These are phyloP conservation scores for Heliopora coerulea DNA, from an alignment of 92 coral and sea anemone species.

Conservation along the genomic window DNA sequence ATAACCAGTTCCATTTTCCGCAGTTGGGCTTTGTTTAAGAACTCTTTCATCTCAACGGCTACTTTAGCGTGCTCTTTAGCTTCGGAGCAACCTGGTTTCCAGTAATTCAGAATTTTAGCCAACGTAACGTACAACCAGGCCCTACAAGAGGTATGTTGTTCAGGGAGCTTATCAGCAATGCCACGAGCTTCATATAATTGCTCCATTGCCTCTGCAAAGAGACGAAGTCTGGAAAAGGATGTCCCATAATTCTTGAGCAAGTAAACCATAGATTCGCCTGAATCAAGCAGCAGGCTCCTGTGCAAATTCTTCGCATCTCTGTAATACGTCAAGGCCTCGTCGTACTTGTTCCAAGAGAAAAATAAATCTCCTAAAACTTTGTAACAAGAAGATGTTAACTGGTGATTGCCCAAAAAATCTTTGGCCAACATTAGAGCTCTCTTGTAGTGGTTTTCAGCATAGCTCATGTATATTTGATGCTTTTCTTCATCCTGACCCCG, in stretches of 20 bases:
- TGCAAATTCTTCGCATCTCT: neutral
- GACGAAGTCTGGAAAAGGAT: neutral
- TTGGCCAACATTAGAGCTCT: slow-evolving; percentile 1
- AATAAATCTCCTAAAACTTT: slow-evolving; percentile 16
- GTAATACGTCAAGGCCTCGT: slow-evolving; percentile 1
- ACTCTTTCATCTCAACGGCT: too few relatives aligned
- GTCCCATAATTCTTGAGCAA: slow-evolving; percentile 20
- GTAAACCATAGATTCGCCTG: neutral
- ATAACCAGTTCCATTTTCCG: too few relatives aligned
- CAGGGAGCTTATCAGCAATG: slow-evolving; percentile 16
- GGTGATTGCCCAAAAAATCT: slow-evolving; percentile 15
- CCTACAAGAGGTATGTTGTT: too few relatives aligned
- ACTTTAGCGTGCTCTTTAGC: too few relatives aligned
- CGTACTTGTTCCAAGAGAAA: neutral
- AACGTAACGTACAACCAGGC: too few relatives aligned
- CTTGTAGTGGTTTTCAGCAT: neutral
- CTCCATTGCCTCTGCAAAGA: slow-evolving; percentile 10
- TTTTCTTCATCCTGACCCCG: neutral
- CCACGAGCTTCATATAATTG: slow-evolving; percentile 3
- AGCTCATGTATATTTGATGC: neutral
- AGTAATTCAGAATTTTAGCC: too few relatives aligned
- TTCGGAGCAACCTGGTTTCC: too few relatives aligned
- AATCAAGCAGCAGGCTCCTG: slow-evolving; percentile 6
- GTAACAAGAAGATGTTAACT: neutral
- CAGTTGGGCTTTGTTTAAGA: too few relatives aligned